Percentiles rank a stretch among this genome's conserved stretches.
Evolutionary conservation across 1,140 invertebrate species (phyloP).

Genomic region (honey bee (Apis mellifera)): DNA sequence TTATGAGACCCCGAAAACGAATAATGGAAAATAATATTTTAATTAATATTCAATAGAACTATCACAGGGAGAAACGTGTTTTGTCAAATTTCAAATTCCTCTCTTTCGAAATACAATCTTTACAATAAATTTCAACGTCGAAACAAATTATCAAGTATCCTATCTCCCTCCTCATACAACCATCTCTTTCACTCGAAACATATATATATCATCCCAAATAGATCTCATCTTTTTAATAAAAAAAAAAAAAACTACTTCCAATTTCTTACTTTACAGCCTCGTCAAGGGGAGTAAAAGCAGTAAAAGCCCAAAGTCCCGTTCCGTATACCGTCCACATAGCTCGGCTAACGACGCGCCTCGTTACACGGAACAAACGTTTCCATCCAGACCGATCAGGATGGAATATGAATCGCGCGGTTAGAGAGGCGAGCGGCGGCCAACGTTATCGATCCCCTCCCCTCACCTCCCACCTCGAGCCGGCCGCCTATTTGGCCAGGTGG

Average conservation of each 20-base stretch:
- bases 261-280: not conserved
- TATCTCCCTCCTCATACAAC: too few relatives aligned
- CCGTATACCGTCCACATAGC: not conserved
- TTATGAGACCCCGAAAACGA: too few relatives aligned
- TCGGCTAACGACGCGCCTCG: conserved; percentile 18
- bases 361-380: conserved; percentile 38
- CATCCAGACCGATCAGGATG: conserved; percentile 22
- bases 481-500: conserved; percentile 46
- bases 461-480: not conserved
- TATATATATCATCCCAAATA: too few relatives aligned
- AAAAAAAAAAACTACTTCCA: not conserved
- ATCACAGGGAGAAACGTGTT: too few relatives aligned
- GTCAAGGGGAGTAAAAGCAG: not conserved
- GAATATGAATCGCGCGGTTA: conserved; percentile 47
- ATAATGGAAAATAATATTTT: too few relatives aligned
- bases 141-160: too few relatives aligned
- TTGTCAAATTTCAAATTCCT: too few relatives aligned
- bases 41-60: too few relatives aligned
- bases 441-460: conserved; percentile 38
- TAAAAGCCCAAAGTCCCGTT: conserved; percentile 8
- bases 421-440: not conserved
- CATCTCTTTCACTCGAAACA: too few relatives aligned
- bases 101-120: too few relatives aligned
- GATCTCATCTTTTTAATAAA: too few relatives aligned
- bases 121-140: too few relatives aligned